These are phyloP conservation scores for Mactra quadrangularis DNA, from an alignment of 1,140 invertebrate genomes.

Conservation along the genomic window DNA sequence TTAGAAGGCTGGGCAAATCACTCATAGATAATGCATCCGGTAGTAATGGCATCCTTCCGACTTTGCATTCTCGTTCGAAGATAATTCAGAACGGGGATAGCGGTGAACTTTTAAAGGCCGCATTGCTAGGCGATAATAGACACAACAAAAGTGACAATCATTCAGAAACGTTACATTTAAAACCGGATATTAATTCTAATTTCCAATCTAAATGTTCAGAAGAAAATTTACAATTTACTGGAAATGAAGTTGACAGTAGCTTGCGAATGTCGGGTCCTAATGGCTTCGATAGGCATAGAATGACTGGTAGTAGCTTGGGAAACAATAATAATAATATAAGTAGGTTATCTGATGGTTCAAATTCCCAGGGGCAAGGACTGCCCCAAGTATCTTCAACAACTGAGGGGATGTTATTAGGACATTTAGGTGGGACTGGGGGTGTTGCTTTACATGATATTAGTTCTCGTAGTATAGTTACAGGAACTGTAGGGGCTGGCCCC, in stretches of 20 bases:
- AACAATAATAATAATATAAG: conserved; percentile 58
- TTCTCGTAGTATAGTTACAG: conserved; percentile 46
- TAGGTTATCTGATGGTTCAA: conserved; percentile 63
- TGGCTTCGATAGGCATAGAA: conserved; percentile 69
- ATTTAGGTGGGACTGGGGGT: conserved; percentile 35
- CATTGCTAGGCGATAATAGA: conserved; percentile 8
- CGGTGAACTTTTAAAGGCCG: conserved; percentile 43
- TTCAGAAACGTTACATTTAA: background rate
- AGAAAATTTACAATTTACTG: conserved; percentile 42
- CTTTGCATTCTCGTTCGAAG: conserved; percentile 5
- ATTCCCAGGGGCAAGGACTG: conserved; percentile 53
- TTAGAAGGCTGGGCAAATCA: background rate
- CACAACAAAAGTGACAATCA: background rate
- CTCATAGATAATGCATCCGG: background rate
- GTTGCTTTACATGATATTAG: conserved; percentile 45
- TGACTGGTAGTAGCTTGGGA: conserved; percentile 64
- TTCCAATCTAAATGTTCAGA: conserved; percentile 55
- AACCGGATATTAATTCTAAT: conserved; percentile 57
- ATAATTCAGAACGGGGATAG: conserved; percentile 3
- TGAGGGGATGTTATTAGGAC: conserved; percentile 52
- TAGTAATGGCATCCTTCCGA: conserved; percentile 7
- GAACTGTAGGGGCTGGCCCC: conserved; percentile 67
- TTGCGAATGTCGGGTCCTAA: conserved; percentile 61
- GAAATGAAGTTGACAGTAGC: conserved; percentile 59
- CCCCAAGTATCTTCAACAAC: conserved; percentile 57